These are phyloP conservation scores for Diplodus puntazzo DNA, from an alignment of 2,797 vertebrate species.

Conservation along the genomic window DNA sequence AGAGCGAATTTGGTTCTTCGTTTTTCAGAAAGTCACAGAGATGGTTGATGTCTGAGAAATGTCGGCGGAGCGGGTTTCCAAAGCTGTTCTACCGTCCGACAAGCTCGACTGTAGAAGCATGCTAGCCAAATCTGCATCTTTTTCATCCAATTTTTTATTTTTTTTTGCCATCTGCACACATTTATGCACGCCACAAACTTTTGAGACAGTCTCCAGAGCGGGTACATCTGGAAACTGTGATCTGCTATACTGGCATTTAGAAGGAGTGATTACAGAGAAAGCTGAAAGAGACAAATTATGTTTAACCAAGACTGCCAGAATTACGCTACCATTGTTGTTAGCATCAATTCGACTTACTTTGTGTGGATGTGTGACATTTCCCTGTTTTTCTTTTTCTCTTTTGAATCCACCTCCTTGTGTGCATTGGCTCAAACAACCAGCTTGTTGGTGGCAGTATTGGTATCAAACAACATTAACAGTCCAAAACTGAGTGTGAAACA, in stretches of 20 bases:
- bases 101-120: background rate
- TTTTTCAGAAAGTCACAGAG: background rate
- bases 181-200: background rate
- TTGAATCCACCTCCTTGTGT: background rate
- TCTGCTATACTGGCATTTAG: conserved; percentile 4
- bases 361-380: background rate
- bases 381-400: background rate
- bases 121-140: background rate
- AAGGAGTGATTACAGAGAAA: conserved; percentile 3
- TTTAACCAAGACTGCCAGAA: no score
- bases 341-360: no score
- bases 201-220: background rate
- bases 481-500: no score
- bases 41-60: background rate
- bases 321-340: no score
- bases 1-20: background rate
- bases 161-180: background rate
- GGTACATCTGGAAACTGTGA: conserved; percentile 1
- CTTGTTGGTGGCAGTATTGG: background rate
- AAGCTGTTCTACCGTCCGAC: background rate
- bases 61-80: background rate
- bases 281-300: background rate
- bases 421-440: background rate
- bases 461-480: no score
- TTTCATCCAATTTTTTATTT: background rate